Evolutionary conservation across 2,113 vertebrate species (phyloP).

Genomic region (Brachyistius frenatus): DNA sequence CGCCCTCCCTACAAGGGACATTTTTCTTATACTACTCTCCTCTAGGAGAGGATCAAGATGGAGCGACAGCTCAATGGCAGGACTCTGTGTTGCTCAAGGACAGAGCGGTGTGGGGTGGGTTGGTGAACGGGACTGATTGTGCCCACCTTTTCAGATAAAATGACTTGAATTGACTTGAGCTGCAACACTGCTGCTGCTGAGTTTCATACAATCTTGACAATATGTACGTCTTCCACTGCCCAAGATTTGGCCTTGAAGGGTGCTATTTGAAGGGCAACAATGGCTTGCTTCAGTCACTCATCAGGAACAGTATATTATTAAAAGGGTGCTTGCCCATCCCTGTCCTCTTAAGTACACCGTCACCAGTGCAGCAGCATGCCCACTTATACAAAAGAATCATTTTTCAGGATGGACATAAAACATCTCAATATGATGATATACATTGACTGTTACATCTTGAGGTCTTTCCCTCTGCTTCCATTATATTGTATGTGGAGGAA

Average conservation of each 20-base stretch:
- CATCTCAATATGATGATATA: conserved; percentile 19
- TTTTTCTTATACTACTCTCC: background rate
- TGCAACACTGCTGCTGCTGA: background rate
- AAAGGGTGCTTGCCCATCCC: background rate
- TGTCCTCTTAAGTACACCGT: background rate
- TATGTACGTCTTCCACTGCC: background rate
- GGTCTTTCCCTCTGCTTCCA: conserved; percentile 37
- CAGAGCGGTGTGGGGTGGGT: background rate
- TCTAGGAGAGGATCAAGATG: conserved; percentile 18
- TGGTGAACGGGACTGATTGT: background rate
- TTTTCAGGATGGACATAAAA: conserved; percentile 27
- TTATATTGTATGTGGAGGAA: conserved; percentile 21
- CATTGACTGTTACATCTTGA: conserved; percentile 9
- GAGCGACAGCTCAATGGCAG: background rate
- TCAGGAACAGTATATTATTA: too few species aligned
- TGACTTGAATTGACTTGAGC: background rate
- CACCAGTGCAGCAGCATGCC: conserved; percentile 3
- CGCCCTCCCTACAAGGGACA: background rate
- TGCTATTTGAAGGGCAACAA: background rate
- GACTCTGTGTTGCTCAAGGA: conserved; percentile 18
- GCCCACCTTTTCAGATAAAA: background rate
- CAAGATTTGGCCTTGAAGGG: background rate
- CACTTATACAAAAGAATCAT: background rate
- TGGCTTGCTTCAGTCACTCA: background rate
- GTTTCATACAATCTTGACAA: background rate